phyloP scores from a whole-genome alignment of 2,113 vertebrate species.

The Strigops habroptila region DNA sequence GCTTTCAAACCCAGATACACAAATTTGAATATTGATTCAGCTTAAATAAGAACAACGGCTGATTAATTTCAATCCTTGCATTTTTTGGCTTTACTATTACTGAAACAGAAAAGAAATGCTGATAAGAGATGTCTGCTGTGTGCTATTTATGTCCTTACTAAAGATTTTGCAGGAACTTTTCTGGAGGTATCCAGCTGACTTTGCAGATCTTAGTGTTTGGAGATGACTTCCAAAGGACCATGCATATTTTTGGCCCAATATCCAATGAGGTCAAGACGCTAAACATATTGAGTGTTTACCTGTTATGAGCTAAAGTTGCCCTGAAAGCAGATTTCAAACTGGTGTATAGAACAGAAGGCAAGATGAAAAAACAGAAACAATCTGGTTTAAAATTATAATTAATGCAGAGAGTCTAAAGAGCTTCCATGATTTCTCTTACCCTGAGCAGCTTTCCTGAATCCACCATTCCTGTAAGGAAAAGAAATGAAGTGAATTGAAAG shows the following conservation, averaged over 20 bases:
- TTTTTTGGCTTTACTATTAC: not conserved
- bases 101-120: not conserved
- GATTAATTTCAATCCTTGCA: not conserved
- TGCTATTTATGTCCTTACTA: not conserved
- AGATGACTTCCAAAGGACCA: not conserved
- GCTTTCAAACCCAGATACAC: not conserved
- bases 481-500: not conserved
- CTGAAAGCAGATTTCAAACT: slow-evolving; percentile 19
- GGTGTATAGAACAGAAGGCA: not conserved
- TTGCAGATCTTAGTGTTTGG: not conserved
- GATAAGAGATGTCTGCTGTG: not conserved
- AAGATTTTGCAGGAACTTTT: not conserved
- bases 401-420: not conserved
- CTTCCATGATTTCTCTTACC: not conserved
- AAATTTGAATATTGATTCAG: slow-evolving; percentile 1
- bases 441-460: not conserved
- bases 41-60: not conserved
- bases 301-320: not conserved
- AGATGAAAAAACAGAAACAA: not conserved
- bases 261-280: not conserved
- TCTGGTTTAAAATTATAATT: slow-evolving; percentile 21
- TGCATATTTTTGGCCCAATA: not conserved
- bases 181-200: not conserved
- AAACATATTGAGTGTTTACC: not conserved
- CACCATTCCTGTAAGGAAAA: not conserved